Conservation (phyloP, 2,797 vertebrate genomes). For the Mus spretus region DNA sequence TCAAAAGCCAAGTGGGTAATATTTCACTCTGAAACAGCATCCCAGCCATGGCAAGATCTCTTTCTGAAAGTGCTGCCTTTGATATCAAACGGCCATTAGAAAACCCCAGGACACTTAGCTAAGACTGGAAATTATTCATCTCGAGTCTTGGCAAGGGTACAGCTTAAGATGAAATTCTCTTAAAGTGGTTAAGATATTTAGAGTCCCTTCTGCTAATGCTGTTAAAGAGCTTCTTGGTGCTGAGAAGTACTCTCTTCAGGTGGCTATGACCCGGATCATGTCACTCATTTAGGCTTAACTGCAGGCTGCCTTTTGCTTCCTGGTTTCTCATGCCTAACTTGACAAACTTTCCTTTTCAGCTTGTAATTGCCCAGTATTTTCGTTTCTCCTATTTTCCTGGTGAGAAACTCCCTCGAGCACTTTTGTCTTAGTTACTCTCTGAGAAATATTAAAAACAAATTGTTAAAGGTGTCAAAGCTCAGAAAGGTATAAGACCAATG, state of each 20-base stretch:
- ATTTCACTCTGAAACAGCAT: conserved; percentile 33
- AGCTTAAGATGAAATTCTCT: conserved; percentile 66
- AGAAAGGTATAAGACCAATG: background rate
- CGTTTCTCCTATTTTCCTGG: background rate
- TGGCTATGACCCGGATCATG: background rate
- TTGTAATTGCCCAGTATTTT: conserved; percentile 7
- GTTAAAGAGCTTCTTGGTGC: conserved; percentile 32
- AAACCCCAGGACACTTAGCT: conserved; percentile 57
- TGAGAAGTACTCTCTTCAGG: background rate
- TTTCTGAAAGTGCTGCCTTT: conserved; percentile 53
- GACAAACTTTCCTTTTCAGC: background rate
- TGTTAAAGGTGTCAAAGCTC: background rate
- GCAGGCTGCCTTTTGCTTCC: background rate
- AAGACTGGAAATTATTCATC: conserved; percentile 65
- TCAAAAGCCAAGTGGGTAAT: conserved; percentile 19
- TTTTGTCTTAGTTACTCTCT: background rate
- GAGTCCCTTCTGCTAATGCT: background rate
- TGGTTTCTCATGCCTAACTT: background rate
- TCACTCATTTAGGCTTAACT: background rate
- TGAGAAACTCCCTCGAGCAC: conserved; percentile 23
- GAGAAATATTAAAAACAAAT: conserved; percentile 55
- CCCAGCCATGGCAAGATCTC: conserved; percentile 22
- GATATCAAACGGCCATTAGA: conserved; percentile 58
- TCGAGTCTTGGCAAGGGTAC: conserved; percentile 68
- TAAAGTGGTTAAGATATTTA: conserved; percentile 59